These are phyloP conservation scores for Teleogryllus oceanicus DNA, from an alignment of 2,888 invertebrate genomes.

Conservation along the genomic window DNA sequence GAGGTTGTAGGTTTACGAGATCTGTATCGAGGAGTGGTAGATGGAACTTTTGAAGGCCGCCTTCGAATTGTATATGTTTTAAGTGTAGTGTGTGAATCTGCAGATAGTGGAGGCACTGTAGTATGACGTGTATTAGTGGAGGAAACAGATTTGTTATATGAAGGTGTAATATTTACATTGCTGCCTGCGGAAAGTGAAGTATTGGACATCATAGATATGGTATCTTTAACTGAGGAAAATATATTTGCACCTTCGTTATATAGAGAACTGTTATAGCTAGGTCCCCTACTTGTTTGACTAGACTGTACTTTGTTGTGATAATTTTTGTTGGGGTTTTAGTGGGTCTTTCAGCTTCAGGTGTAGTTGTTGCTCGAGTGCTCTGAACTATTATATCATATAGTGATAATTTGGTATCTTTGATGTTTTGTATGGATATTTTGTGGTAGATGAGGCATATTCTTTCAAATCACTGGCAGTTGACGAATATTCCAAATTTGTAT, in stretches of 20 bases:
- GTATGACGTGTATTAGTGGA: background rate
- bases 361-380: background rate
- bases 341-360: background rate
- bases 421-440: background rate
- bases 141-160: background rate
- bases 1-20: background rate
- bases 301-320: background rate
- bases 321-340: background rate
- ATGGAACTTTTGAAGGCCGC: constrained; percentile 24
- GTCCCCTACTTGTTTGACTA: background rate
- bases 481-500: background rate
- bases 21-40: constrained; percentile 18
- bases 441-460: background rate
- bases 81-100: constrained; percentile 18
- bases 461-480: constrained; percentile 10
- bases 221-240: background rate
- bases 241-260: background rate
- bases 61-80: constrained; percentile 26
- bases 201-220: constrained; percentile 7
- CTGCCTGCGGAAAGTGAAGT: background rate
- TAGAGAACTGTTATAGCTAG: background rate
- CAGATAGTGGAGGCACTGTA: background rate
- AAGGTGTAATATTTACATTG: background rate
- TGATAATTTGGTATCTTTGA: background rate
- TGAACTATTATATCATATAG: background rate